phyloP scores from a whole-genome alignment of 2,113 vertebrate genomes.

The Ophiodon elongatus region DNA sequence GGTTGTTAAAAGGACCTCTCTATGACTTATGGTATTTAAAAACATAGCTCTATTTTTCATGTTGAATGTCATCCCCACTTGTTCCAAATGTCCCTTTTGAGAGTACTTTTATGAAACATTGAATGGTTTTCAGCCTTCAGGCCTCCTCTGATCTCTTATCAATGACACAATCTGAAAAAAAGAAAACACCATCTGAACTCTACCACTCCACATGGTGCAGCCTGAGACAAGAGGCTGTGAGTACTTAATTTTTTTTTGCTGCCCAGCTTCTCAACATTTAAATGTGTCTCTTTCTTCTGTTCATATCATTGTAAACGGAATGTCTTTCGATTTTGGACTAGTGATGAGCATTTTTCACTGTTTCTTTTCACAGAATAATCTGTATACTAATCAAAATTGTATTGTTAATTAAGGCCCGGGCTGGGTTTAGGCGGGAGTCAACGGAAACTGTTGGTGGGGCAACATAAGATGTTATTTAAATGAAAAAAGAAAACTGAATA shows the following conservation, averaged over 20 bases:
- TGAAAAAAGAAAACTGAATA: not conserved
- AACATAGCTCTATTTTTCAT: not conserved
- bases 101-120: constrained; percentile 14
- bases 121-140: constrained; percentile 17
- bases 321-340: not conserved
- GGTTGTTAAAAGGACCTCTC: not conserved
- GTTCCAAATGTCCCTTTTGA: constrained; percentile 4
- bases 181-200: not conserved
- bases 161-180: constrained; percentile 31
- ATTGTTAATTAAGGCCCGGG: not conserved
- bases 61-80: not conserved
- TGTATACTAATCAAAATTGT: not conserved
- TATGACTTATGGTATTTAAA: not conserved
- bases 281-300: not conserved
- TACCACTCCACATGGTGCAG: not conserved
- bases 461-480: not conserved
- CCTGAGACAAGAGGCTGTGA: not conserved
- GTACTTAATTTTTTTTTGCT: not conserved
- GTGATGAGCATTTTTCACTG: not conserved
- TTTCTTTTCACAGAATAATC: not conserved
- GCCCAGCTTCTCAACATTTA: not conserved
- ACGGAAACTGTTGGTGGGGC: not conserved
- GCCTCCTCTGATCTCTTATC: constrained; percentile 39
- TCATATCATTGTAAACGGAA: not conserved
- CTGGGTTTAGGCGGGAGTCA: not conserved